A percentile compares a stretch with the other conserved stretches of the same genome.
phyloP scores from a whole-genome alignment of 2,797 vertebrate genomes.

The Channa striata region DNA sequence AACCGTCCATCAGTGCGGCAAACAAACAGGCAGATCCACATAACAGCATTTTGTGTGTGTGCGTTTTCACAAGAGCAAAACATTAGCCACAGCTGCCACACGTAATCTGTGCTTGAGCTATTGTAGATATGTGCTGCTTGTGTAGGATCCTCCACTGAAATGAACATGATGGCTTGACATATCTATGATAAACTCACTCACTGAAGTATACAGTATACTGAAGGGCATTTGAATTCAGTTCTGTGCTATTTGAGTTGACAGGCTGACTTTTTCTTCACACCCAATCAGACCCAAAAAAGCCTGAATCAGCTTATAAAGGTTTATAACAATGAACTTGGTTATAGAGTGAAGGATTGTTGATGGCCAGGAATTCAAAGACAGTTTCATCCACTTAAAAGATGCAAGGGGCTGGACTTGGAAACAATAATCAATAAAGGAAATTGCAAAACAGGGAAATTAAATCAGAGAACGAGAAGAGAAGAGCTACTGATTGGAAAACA shows the following conservation, averaged over 20 bases:
- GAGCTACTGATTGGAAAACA: slow-evolving; percentile 57
- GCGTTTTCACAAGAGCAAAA: no score
- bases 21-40: no score
- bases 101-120: background rate
- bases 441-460: slow-evolving; percentile 37
- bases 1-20: no score
- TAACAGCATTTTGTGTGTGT: no score
- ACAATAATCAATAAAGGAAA: slow-evolving; percentile 59
- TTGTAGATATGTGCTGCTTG: background rate
- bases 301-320: background rate
- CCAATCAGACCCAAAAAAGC: slow-evolving; percentile 17
- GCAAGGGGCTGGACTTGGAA: background rate
- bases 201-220: background rate
- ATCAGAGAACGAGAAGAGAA: slow-evolving; percentile 16
- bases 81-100: no score
- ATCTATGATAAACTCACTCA: background rate
- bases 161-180: no score
- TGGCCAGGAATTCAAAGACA: slow-evolving; percentile 11
- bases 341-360: background rate
- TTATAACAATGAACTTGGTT: slow-evolving; percentile 17
- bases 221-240: background rate
- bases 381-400: slow-evolving; percentile 20
- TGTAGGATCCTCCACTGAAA: no score
- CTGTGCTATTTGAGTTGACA: slow-evolving; percentile 2
- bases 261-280: background rate